phyloP scores from a whole-genome alignment of 1,140 invertebrate species.

The Stegodyphus dumicola region DNA sequence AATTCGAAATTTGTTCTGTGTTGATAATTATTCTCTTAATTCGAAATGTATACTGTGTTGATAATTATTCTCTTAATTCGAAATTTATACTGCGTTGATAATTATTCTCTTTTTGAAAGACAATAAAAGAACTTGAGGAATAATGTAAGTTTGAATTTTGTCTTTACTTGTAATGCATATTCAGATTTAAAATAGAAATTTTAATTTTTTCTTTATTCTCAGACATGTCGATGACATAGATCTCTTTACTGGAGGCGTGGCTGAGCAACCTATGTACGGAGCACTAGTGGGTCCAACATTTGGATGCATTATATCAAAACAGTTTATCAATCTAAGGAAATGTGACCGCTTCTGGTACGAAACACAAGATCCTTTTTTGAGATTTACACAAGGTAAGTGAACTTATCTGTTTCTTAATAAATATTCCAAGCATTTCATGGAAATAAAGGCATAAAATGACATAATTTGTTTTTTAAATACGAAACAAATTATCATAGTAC shows the following conservation, averaged over 20 bases:
- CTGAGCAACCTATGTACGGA: conserved; percentile 71
- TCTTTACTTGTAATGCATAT: neutral
- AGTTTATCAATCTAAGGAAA: conserved; percentile 77
- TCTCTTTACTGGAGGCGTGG: conserved; percentile 72
- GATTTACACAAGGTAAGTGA: conserved; percentile 81
- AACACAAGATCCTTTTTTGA: conserved; percentile 82
- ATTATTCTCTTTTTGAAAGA: no score
- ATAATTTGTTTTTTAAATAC: no score
- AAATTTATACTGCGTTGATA: no score
- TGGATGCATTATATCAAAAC: conserved; percentile 72
- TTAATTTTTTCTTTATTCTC: conserved; percentile 67
- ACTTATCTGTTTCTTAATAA: neutral
- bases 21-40: no score
- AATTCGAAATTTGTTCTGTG: no score
- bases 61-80: no score
- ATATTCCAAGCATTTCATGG: neutral
- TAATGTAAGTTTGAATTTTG: no score
- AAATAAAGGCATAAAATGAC: neutral
- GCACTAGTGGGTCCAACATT: conserved; percentile 73
- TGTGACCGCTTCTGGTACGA: conserved; percentile 97
- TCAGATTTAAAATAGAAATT: neutral
- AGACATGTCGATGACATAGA: conserved; percentile 75
- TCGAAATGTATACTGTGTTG: no score
- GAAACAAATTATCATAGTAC: no score
- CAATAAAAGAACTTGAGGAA: no score